Base-by-base conservation (phyloP, 1,140 invertebrate genomes). In the Bombus haemorrhoidalis region DNA sequence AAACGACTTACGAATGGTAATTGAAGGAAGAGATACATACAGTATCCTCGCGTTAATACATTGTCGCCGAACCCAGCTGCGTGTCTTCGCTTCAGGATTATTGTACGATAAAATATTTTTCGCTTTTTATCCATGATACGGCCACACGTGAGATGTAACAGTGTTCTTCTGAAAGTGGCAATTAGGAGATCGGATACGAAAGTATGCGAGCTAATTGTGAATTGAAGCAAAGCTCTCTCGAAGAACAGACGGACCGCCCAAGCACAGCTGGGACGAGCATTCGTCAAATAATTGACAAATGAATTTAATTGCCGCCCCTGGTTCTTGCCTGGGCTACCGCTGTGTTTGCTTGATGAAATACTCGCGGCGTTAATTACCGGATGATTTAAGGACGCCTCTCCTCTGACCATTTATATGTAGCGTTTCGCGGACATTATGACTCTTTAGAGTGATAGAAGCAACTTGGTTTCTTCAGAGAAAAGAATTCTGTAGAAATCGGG, bases 281-380 rank as follows among this genome's bases (percentile, higher is more conserved):
- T 92, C 91, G 86, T 91, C 90, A 92, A 91, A 91, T 92, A 88
- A 88, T 89, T 91, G 90, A 90, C 92, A 93, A 93, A 93, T 93
- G 86, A 91, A 91, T 93, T 93, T 91, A 93, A 93, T 93, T 91
- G 91, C 85, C 74, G 88, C 86, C 62, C 80, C 66, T 39, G 75
- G 81, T 91, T 90, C 79, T 90, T 83, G 71, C 37, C 28, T 12
- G 18, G n/a, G 28, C 78, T 77, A 66, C 81, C 66, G 41, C 77
- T 78, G 22, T 22, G 57, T 32, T 22, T 22, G 39, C 53, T 72
- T 75, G 86, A 88, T 87, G 80, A 86, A 86, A 91, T 86, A 86
- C 83, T 86, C 86, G 39, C 53, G 75, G 82, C 64, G 71, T 66
- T 89, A 86, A 89, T 91, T 91, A 83, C 76, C 28, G 53, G 43